Evolutionary conservation across 2,113 vertebrate genomes (phyloP).

Genomic region (Zeus faber): DNA sequence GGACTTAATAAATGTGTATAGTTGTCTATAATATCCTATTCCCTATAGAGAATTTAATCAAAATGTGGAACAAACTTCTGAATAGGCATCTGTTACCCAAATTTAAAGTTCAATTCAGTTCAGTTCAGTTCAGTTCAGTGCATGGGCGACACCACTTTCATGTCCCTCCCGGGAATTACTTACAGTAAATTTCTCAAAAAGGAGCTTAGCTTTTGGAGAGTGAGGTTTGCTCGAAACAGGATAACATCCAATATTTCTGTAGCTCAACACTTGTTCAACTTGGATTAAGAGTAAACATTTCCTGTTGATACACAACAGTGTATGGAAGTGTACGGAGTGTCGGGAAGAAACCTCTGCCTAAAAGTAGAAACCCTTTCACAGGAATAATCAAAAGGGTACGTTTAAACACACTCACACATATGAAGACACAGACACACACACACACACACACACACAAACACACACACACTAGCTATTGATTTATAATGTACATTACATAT

Average conservation of each 20-base stretch:
- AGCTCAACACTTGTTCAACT: conserved; percentile 28
- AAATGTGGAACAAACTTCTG: too few relatives aligned
- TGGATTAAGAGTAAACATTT: conserved; percentile 40
- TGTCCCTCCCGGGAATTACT: conserved; percentile 9
- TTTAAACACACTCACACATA: background rate
- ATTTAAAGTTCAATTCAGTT: too few relatives aligned
- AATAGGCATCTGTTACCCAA: too few relatives aligned
- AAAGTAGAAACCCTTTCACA: background rate
- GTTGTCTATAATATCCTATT: too few relatives aligned
- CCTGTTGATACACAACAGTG: conserved; percentile 43
- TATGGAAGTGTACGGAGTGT: too few relatives aligned
- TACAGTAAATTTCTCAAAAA: conserved; percentile 20
- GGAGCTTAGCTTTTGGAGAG: conserved; percentile 19
- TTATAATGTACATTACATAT: background rate
- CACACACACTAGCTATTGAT: too few relatives aligned
- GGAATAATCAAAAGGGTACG: background rate
- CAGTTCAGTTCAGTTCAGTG: too few relatives aligned
- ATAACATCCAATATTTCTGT: conserved; percentile 33
- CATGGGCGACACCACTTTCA: conserved; percentile 1
- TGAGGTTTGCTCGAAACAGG: conserved; percentile 10
- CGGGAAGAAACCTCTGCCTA: too few relatives aligned
- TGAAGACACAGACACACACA: too few relatives aligned
- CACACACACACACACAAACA: too few relatives aligned
- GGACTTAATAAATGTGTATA: too few relatives aligned
- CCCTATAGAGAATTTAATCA: too few relatives aligned